phyloP scores from a whole-genome alignment of 2,113 vertebrate species.

The Leucoraja erinaceus region DNA sequence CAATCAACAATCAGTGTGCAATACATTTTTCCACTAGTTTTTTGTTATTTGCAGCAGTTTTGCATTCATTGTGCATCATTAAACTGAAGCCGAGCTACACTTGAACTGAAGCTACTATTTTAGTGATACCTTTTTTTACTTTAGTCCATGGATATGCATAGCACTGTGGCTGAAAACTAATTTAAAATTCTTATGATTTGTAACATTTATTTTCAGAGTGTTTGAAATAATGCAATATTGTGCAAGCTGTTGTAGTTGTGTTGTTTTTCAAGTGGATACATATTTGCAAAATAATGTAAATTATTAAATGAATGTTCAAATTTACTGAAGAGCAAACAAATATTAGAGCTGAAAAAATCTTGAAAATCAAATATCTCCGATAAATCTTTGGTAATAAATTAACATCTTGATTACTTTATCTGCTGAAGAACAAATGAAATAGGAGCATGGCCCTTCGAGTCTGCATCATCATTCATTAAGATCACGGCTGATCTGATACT shows the following conservation, averaged over 20 bases:
- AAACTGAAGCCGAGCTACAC: background rate
- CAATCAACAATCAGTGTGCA: background rate
- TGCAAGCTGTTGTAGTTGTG: background rate
- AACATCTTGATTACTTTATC: background rate
- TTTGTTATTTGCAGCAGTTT: conserved; percentile 5
- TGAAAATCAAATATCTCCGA: background rate
- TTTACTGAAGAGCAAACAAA: background rate
- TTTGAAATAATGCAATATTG: background rate
- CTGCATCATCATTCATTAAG: too few relatives aligned
- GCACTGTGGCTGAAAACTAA: background rate
- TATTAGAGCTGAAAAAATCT: background rate
- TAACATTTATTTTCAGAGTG: background rate
- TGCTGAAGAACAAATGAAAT: background rate
- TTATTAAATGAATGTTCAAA: background rate
- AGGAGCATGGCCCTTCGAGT: too few relatives aligned
- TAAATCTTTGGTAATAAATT: background rate
- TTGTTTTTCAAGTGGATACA: background rate
- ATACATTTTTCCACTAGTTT: background rate
- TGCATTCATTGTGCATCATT: background rate
- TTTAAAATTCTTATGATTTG: background rate
- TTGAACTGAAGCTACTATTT: background rate
- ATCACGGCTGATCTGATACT: too few relatives aligned
- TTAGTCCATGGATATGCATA: background rate
- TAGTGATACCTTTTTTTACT: background rate
- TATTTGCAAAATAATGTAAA: background rate